Percentiles rank a stretch among this genome's conserved stretches.
Evolutionary conservation across 2,888 invertebrate species (phyloP).

Genomic region (Nebria brevicollis): DNA sequence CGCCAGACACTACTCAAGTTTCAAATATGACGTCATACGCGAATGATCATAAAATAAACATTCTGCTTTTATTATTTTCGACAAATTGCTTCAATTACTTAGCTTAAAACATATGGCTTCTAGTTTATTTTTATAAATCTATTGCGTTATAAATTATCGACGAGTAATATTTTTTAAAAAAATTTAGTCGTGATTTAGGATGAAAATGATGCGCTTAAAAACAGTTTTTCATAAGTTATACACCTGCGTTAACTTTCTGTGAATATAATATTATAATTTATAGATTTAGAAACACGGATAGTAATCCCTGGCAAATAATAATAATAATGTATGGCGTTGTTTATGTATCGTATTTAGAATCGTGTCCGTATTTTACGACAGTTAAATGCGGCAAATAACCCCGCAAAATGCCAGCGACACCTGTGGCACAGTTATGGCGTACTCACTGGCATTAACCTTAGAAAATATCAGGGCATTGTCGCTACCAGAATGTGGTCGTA

Average conservation of each 20-base stretch:
- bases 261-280: constrained; percentile 5
- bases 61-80: not conserved
- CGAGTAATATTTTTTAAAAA: not conserved
- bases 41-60: not conserved
- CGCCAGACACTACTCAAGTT: not conserved
- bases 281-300: constrained; percentile 14
- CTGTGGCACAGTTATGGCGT: constrained; percentile 12
- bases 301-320: constrained; percentile 16
- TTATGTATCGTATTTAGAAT: constrained; percentile 3
- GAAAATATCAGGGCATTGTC: not conserved
- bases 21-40: not conserved
- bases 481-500: constrained; percentile 12
- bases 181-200: too few relatives aligned
- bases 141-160: not conserved
- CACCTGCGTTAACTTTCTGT: not conserved
- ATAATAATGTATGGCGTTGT: constrained; percentile 23
- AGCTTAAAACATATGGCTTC: not conserved
- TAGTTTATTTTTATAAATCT: not conserved
- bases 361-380: constrained; percentile 18
- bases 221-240: not conserved
- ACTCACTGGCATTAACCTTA: constrained; percentile 18
- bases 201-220: not conserved
- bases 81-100: not conserved
- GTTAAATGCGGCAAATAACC: not conserved
- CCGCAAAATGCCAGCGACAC: constrained; percentile 25